These are phyloP conservation scores for Drosophila neotestacea DNA, from an alignment of 2,888 invertebrate genomes.

Conservation along the genomic window DNA sequence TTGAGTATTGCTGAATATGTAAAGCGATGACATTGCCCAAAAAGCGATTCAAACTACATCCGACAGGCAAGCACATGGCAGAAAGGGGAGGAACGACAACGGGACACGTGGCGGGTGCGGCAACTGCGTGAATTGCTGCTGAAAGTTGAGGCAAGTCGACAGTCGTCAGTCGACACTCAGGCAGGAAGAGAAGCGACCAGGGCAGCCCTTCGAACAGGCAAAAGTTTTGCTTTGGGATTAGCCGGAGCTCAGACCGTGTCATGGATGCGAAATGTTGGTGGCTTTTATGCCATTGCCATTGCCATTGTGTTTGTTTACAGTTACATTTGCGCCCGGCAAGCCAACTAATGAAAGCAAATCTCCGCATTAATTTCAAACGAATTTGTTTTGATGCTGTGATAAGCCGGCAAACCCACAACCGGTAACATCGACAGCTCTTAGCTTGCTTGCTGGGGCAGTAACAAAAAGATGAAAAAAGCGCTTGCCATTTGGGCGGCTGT, in stretches of 20 bases:
- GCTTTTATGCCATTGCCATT: constrained; percentile 35
- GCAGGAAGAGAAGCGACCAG: background rate
- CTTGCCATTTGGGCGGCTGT: constrained; percentile 72
- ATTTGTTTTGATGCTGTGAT: constrained; percentile 84
- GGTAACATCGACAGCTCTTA: constrained; percentile 43
- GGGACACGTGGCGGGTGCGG: constrained; percentile 61
- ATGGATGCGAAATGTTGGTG: constrained; percentile 59
- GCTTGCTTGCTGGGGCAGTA: background rate
- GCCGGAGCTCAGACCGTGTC: constrained; percentile 62
- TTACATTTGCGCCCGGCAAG: constrained; percentile 71
- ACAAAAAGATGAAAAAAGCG: constrained; percentile 41
- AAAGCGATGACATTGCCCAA: constrained; percentile 74
- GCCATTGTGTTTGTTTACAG: constrained; percentile 74
- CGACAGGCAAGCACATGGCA: constrained; percentile 6
- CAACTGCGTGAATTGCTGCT: constrained; percentile 24
- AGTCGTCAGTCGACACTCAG: background rate
- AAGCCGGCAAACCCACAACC: constrained; percentile 69
- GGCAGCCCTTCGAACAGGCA: constrained; percentile 54
- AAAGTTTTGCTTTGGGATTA: constrained; percentile 78
- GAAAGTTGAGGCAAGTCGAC: constrained; percentile 52
- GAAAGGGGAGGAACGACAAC: background rate
- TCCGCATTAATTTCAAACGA: constrained; percentile 84
- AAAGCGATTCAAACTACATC: constrained; percentile 72
- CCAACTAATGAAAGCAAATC: constrained; percentile 83
- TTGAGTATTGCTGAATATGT: constrained; percentile 33